Evolutionary conservation across 2,113 vertebrate genomes (phyloP).

Genomic region (Thalassoma bifasciatum): DNA sequence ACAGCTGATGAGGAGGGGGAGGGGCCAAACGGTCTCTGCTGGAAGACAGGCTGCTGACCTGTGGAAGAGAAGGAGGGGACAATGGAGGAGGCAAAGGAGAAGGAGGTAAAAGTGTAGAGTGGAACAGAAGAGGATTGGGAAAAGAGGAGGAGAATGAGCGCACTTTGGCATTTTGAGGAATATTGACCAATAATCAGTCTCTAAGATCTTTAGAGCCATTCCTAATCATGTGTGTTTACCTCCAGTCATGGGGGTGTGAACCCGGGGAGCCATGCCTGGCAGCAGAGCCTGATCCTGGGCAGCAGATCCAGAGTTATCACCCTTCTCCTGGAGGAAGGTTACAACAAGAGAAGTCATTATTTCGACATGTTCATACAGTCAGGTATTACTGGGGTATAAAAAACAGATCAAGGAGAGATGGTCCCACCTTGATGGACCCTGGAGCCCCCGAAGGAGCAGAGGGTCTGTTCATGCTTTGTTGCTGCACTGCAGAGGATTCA

Average conservation of each 20-base stretch:
- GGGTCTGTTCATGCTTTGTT: not conserved
- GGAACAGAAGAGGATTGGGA: not conserved
- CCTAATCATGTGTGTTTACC: constrained; percentile 32
- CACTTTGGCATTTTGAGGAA: too few relatives aligned
- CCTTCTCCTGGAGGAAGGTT: constrained; percentile 24
- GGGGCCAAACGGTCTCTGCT: constrained; percentile 49
- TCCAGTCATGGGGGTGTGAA: constrained; percentile 40
- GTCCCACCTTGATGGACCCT: constrained; percentile 46
- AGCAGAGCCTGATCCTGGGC: constrained; percentile 32
- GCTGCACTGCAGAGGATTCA: not conserved
- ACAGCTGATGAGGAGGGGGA: constrained; percentile 24
- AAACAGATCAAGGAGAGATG: not conserved
- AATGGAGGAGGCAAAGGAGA: not conserved
- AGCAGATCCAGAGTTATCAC: constrained; percentile 35
- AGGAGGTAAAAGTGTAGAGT: not conserved
- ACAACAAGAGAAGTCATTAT: not conserved
- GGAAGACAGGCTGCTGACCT: constrained; percentile 59
- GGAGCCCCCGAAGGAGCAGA: not conserved
- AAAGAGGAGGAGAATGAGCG: not conserved
- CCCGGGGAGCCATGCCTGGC: not conserved
- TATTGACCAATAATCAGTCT: too few relatives aligned
- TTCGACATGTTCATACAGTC: not conserved
- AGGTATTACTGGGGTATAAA: not conserved
- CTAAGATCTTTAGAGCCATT: too few relatives aligned
- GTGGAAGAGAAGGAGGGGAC: not conserved